Base-by-base conservation (phyloP, 2,113 vertebrate genomes). In the Toxostoma redivivum region DNA sequence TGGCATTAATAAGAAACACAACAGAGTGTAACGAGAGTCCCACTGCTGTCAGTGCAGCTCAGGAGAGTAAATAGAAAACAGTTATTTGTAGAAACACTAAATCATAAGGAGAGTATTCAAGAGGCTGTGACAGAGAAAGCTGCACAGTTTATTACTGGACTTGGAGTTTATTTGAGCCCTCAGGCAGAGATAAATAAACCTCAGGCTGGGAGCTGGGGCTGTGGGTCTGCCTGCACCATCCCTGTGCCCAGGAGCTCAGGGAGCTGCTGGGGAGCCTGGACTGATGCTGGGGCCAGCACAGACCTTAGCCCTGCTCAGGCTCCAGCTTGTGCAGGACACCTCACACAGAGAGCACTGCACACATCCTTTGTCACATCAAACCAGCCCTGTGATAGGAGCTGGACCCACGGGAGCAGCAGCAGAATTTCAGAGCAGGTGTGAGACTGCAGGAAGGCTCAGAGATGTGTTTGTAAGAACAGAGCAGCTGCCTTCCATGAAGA, bases 1-100 rank as follows among this genome's bases (percentile, higher is more conserved):
- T 90, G 93, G 78, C 85, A 88, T 58, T 84, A 82, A 88, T 78
- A 71, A 94, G 78, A 88, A 91, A 91, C 95, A 93, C 56, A 89
- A 66, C 82, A 25, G 53, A 38, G 94, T 74, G 72, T 11, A 94
- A 79, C 50, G 38, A 76, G 72, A 57, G 66, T 87, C 91, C 77
- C 79, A 12, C 44, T 85, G 79, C 94, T 94, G 92, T 90, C 96
- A 91, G 1, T 62, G 64, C 57, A 92, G 86, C 88, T 80, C 80
- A 23, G 35, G 47, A 74, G 60, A 94, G 95, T 61, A 91, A 81
- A n/a, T 13, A 95, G 58, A 89, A 90, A 92, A 80, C 70, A 81
- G 95, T 94, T 89, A 86, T 87, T 94, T 89, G 86, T 72, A 92
- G 91, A 71, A 78, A 18, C 85, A 88, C 81, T 81, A 58, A 91